Evolutionary conservation across 2,888 invertebrate species (phyloP).

Genomic region (Hylaea fasciaria): DNA sequence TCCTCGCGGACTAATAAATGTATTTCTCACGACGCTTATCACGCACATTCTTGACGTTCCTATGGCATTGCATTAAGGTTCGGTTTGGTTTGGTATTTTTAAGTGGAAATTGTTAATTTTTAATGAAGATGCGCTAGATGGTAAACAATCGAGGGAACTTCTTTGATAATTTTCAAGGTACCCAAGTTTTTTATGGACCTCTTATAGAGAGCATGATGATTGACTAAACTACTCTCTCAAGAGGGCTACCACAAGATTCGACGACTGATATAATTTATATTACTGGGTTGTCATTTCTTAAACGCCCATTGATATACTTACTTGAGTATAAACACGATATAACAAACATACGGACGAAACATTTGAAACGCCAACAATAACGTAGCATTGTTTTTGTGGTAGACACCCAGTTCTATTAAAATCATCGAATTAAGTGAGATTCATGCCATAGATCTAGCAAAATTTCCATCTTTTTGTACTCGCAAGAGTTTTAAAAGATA

Average conservation of each 20-base stretch:
- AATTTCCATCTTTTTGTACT: slow-evolving; percentile 23
- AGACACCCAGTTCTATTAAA: too few relatives aligned
- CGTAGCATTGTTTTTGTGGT: too few relatives aligned
- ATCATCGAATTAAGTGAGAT: too few relatives aligned
- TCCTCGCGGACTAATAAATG: slow-evolving; percentile 57
- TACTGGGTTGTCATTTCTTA: too few relatives aligned
- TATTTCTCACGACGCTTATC: slow-evolving; percentile 54
- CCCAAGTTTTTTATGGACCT: background rate
- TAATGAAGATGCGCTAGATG: slow-evolving; percentile 32
- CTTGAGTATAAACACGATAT: too few relatives aligned
- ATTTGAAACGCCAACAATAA: too few relatives aligned
- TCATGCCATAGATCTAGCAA: background rate
- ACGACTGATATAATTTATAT: too few relatives aligned
- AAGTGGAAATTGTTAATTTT: slow-evolving; percentile 9
- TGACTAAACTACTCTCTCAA: too few relatives aligned
- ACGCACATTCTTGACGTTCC: slow-evolving; percentile 30
- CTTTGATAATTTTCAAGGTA: slow-evolving; percentile 26
- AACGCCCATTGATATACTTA: too few relatives aligned
- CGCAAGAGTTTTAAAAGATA: slow-evolving; percentile 10
- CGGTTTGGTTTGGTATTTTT: slow-evolving; percentile 27
- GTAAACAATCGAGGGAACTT: slow-evolving; percentile 48
- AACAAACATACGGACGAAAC: too few relatives aligned
- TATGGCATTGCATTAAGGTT: slow-evolving; percentile 32
- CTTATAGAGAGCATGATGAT: too few relatives aligned
- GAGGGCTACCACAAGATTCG: too few relatives aligned